Conservation (phyloP, 1,140 invertebrate genomes). For the Acromyrmex echinatior region DNA sequence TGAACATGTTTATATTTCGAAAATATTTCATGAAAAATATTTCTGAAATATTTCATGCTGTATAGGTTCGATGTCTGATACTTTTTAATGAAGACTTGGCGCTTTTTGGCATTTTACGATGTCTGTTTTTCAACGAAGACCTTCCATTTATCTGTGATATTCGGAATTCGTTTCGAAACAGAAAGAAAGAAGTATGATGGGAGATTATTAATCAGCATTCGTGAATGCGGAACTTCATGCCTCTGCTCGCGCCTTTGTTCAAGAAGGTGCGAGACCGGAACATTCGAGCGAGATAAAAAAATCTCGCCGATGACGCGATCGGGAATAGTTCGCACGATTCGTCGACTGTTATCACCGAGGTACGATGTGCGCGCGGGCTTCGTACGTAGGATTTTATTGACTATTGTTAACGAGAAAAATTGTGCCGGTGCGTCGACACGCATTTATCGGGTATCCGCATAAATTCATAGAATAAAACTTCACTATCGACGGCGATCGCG, state of each 20-base stretch:
- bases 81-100: neutral
- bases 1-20: no score
- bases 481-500: constrained; percentile 28
- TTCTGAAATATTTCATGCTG: no score
- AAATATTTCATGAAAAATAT: no score
- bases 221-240: neutral
- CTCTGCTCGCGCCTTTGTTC: constrained; percentile 28
- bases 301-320: constrained; percentile 39
- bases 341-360: constrained; percentile 23
- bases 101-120: no score
- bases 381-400: constrained; percentile 51
- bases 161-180: neutral
- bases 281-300: neutral
- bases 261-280: constrained; percentile 16
- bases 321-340: constrained; percentile 25
- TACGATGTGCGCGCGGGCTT: neutral
- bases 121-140: neutral
- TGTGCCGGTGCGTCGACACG: neutral
- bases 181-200: neutral
- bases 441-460: constrained; percentile 45
- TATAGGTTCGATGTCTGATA: no score
- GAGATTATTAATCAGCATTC: neutral
- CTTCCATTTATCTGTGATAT: neutral
- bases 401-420: constrained; percentile 60
- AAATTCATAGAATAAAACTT: constrained; percentile 38